Conservation (phyloP, 2,888 invertebrate species). For the Harpalus rufipes region DNA sequence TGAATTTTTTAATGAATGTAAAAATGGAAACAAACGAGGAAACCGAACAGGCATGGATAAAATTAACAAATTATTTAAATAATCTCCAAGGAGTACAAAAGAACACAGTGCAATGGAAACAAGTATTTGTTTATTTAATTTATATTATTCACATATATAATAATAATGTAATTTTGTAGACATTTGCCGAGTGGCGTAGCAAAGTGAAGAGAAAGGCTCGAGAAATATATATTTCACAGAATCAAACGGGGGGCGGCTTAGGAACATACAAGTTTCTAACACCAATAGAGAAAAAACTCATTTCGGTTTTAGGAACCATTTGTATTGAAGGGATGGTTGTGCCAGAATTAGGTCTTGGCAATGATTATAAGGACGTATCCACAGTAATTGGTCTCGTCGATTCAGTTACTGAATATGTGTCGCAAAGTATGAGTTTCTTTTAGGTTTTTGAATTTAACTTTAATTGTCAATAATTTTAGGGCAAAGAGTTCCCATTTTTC, state of each 20-base stretch:
- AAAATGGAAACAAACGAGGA: background rate
- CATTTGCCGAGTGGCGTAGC: slow-evolving; percentile 8
- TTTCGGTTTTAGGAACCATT: no score
- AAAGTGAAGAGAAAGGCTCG: background rate
- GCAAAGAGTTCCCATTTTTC: background rate
- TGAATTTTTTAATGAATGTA: slow-evolving; percentile 8
- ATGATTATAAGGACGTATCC: background rate
- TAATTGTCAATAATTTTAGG: slow-evolving; percentile 1
- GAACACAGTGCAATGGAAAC: slow-evolving; percentile 1
- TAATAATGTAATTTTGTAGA: slow-evolving; percentile 1
- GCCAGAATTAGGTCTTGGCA: background rate
- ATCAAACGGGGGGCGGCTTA: background rate
- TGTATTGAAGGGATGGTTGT: no score
- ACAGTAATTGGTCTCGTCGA: background rate
- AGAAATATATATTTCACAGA: slow-evolving; percentile 1
- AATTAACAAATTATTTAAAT: background rate
- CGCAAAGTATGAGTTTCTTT: slow-evolving; percentile 1
- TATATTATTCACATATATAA: background rate
- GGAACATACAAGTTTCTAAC: background rate
- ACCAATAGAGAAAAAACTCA: no score
- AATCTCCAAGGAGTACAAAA: background rate
- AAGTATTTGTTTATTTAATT: background rate
- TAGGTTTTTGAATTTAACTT: background rate
- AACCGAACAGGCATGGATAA: background rate
- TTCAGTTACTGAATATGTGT: background rate